A percentile compares a stretch with the other conserved stretches of the same genome.
Conservation (phyloP, 2,797 vertebrate species). For the Chelon labrosus region DNA sequence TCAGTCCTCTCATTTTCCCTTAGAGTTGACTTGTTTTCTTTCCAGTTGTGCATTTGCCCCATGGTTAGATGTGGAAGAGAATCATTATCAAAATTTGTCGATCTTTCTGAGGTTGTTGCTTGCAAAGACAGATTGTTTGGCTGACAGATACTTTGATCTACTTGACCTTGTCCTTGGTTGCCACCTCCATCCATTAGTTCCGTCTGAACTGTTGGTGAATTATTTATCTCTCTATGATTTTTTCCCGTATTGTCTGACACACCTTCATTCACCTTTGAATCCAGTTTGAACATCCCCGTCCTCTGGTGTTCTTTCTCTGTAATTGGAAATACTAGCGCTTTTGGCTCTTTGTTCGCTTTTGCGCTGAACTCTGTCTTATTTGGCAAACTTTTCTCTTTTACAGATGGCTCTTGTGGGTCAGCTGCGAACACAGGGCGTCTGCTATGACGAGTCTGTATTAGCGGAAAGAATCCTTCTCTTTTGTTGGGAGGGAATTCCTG, state of each 20-base stretch:
- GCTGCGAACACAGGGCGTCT: slow-evolving; percentile 75
- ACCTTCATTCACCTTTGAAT: slow-evolving; percentile 42
- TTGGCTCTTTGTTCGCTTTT: slow-evolving; percentile 74
- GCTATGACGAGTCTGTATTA: slow-evolving; percentile 76
- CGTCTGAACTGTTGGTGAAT: slow-evolving; percentile 22
- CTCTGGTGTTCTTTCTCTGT: slow-evolving; percentile 78
- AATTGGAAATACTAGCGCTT: slow-evolving; percentile 73
- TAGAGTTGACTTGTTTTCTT: slow-evolving; percentile 14
- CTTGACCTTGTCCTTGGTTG: slow-evolving; percentile 21
- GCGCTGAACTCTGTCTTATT: slow-evolving; percentile 60
- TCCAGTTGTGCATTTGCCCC: slow-evolving; percentile 3
- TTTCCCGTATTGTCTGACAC: slow-evolving; percentile 15
- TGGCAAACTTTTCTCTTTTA: slow-evolving; percentile 61
- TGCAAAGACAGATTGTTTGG: slow-evolving; percentile 24
- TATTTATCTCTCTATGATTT: slow-evolving; percentile 35
- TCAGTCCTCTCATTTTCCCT: slow-evolving; percentile 34
- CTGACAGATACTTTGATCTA: slow-evolving; percentile 18
- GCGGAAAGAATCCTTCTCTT: slow-evolving; percentile 81
- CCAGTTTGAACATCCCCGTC: slow-evolving; percentile 82
- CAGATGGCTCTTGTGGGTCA: slow-evolving; percentile 54
- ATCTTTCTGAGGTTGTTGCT: slow-evolving; percentile 35
- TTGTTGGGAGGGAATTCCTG: slow-evolving; percentile 77
- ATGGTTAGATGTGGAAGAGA: slow-evolving; percentile 1
- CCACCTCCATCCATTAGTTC: slow-evolving; percentile 17
- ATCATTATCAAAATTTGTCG: slow-evolving; percentile 26